Evolutionary conservation across 2,888 invertebrate species (phyloP).

Genomic region (Drosophila atripex): DNA sequence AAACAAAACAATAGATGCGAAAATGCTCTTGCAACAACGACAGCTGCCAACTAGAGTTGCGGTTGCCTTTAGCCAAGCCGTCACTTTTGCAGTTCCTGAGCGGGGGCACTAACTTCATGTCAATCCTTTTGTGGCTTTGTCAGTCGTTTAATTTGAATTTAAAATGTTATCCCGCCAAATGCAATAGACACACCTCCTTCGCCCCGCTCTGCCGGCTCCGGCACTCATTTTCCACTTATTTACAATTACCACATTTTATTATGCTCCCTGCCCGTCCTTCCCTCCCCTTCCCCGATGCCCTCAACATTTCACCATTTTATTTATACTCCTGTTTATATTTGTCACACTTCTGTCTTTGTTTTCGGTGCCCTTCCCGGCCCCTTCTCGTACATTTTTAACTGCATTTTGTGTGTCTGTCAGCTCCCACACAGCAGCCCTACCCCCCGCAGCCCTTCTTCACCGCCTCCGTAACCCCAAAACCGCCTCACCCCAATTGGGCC

Average conservation of each 20-base stretch:
- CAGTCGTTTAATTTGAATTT: slow-evolving; percentile 80
- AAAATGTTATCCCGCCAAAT: slow-evolving; percentile 67
- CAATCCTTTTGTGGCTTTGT: slow-evolving; percentile 79
- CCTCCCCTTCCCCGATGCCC: slow-evolving; percentile 10
- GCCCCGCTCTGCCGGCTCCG: background rate
- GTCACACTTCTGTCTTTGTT: slow-evolving; percentile 74
- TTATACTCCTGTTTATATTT: slow-evolving; percentile 79
- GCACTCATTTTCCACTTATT: slow-evolving; percentile 77
- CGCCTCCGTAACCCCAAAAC: background rate
- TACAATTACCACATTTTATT: slow-evolving; percentile 81
- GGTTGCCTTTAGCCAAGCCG: slow-evolving; percentile 59
- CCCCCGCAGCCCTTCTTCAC: slow-evolving; percentile 1
- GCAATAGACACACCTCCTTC: slow-evolving; percentile 30
- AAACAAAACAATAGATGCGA: slow-evolving; percentile 62
- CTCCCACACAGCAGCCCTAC: slow-evolving; percentile 29
- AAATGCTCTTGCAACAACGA: slow-evolving; percentile 46
- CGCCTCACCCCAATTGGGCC: slow-evolving; percentile 20
- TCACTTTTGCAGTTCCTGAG: slow-evolving; percentile 34
- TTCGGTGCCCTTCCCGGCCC: slow-evolving; percentile 8
- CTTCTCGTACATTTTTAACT: slow-evolving; percentile 63
- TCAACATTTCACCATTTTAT: slow-evolving; percentile 71
- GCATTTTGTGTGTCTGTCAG: slow-evolving; percentile 76
- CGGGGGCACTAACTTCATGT: slow-evolving; percentile 74
- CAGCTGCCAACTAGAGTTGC: slow-evolving; percentile 58
- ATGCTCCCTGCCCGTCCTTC: slow-evolving; percentile 35